phyloP scores from a whole-genome alignment of 2,113 vertebrate species.

The Balaenoptera acutorostrata region DNA sequence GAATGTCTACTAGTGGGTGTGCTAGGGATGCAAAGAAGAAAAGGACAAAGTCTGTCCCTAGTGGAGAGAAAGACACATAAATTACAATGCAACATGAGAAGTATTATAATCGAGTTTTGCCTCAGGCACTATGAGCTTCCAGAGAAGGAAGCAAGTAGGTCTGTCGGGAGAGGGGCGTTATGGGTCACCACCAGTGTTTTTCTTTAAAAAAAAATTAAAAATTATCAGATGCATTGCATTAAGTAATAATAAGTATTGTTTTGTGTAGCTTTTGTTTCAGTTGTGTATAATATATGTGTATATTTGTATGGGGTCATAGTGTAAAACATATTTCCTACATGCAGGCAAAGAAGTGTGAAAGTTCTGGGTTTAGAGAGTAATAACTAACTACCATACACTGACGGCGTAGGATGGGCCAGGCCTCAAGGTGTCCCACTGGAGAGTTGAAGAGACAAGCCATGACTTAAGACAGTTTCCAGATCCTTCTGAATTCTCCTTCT shows the following conservation, averaged over 20 bases:
- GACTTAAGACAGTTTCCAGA: not conserved
- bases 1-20: not conserved
- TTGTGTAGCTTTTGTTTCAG: not conserved
- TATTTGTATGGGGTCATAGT: not conserved
- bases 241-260: not conserved
- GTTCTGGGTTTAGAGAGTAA: not conserved
- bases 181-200: not conserved
- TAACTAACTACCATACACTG: not conserved
- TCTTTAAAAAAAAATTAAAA: not conserved
- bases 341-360: not conserved
- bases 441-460: not conserved
- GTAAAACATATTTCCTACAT: not conserved
- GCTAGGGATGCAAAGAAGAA: not conserved
- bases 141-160: not conserved
- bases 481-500: not conserved
- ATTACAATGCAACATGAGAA: not conserved
- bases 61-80: not conserved
- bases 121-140: not conserved
- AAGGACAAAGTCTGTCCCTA: slow-evolving; percentile 25
- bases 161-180: not conserved
- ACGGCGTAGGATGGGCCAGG: not conserved
- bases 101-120: not conserved
- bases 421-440: not conserved
- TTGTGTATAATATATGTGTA: not conserved
- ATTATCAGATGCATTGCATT: not conserved